Evolutionary conservation across 2,888 invertebrate species (phyloP).

Genomic region (Heliconius erato): DNA sequence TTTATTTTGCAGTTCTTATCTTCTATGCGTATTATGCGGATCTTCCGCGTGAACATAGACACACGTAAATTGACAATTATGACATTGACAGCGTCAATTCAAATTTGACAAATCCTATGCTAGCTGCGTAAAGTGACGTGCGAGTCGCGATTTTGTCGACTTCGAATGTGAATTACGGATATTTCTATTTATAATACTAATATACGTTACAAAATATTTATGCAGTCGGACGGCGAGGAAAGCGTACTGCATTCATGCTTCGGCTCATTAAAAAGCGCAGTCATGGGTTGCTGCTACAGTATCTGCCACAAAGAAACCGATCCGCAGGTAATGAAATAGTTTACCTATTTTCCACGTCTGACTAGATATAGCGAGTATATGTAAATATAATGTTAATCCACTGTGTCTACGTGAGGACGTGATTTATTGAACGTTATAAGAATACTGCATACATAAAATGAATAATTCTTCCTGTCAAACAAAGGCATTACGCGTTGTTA

Average conservation of each 20-base stretch:
- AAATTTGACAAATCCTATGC: slow-evolving; percentile 19
- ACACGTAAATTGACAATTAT: background rate
- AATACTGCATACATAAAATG: slow-evolving; percentile 6
- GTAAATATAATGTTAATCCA: slow-evolving; percentile 32
- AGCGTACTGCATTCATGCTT: slow-evolving; percentile 82
- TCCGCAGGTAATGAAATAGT: slow-evolving; percentile 85
- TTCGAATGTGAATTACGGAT: slow-evolving; percentile 65
- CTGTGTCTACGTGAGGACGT: slow-evolving; percentile 14
- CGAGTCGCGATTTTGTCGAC: slow-evolving; percentile 55
- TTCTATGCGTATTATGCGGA: background rate
- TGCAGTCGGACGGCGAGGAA: slow-evolving; percentile 82
- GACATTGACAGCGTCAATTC: slow-evolving; percentile 21
- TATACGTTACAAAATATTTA: slow-evolving; percentile 76
- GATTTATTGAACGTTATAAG: background rate
- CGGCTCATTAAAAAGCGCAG: slow-evolving; percentile 78
- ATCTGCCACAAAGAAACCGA: slow-evolving; percentile 90
- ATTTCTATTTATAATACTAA: slow-evolving; percentile 79
- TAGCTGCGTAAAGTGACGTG: slow-evolving; percentile 44
- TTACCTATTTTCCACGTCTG: slow-evolving; percentile 39
- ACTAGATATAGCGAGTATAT: slow-evolving; percentile 28
- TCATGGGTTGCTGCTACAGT: slow-evolving; percentile 90
- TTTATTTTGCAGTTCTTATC: background rate
- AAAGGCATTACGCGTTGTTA: slow-evolving; percentile 54
- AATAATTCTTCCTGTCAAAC: slow-evolving; percentile 22
- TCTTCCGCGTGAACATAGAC: background rate